Evolutionary conservation across 2,888 invertebrate species (phyloP).

Genomic region (Mycalesis mineus): DNA sequence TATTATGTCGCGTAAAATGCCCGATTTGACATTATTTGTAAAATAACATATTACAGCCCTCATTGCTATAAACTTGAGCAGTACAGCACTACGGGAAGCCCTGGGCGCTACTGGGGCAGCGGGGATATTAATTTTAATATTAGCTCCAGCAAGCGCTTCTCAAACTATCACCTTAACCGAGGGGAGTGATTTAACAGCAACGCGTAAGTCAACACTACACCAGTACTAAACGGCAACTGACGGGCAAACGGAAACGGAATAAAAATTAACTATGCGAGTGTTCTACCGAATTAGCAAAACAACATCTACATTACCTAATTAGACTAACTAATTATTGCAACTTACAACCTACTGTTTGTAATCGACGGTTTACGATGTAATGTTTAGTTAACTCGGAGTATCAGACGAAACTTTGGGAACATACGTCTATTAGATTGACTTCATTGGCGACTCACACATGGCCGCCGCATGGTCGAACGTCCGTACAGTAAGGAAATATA

Average conservation of each 20-base stretch:
- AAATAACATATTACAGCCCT: slow-evolving; percentile 51
- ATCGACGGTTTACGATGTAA: neutral
- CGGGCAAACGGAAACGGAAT: neutral
- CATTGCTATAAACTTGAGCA: slow-evolving; percentile 52
- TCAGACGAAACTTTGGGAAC: slow-evolving; percentile 53
- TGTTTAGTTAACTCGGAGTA: slow-evolving; percentile 6
- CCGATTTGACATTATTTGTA: slow-evolving; percentile 47
- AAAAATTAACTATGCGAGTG: neutral
- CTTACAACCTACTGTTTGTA: slow-evolving; percentile 9
- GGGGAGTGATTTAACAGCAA: neutral
- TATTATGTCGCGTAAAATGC: slow-evolving; percentile 51
- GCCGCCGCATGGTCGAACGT: slow-evolving; percentile 59
- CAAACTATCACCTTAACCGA: slow-evolving; percentile 47
- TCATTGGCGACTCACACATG: slow-evolving; percentile 74
- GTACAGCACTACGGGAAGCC: slow-evolving; percentile 59
- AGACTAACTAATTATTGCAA: slow-evolving; percentile 6
- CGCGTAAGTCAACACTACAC: neutral
- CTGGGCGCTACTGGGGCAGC: slow-evolving; percentile 69
- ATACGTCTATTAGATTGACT: slow-evolving; percentile 60
- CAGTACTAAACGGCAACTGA: slow-evolving; percentile 11
- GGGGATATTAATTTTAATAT: slow-evolving; percentile 75
- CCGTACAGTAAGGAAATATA: slow-evolving; percentile 61
- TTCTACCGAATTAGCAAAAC: slow-evolving; percentile 14
- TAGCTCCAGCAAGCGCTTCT: slow-evolving; percentile 58
- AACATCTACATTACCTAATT: slow-evolving; percentile 17